These are phyloP conservation scores for Odobenus rosmarus DNA, from an alignment of 2,113 vertebrate genomes.

Conservation along the genomic window DNA sequence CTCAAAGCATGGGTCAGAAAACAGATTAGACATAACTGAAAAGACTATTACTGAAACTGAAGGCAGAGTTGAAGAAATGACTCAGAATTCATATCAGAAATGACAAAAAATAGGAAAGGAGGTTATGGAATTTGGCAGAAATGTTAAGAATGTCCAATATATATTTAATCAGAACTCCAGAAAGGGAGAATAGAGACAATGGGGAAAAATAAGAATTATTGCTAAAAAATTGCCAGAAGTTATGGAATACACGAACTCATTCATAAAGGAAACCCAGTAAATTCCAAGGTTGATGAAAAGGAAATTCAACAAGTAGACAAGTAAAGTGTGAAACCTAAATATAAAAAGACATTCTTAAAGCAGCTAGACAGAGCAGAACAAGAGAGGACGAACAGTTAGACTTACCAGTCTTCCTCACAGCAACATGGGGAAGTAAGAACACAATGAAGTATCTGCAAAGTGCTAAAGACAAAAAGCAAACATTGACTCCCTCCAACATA, in stretches of 20 bases:
- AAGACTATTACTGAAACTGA: conserved; percentile 28
- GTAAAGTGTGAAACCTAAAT: neutral
- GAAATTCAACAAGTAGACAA: neutral
- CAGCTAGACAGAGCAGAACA: neutral
- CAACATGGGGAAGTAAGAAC: neutral
- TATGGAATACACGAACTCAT: neutral
- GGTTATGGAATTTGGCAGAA: neutral
- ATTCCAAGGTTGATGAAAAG: neutral
- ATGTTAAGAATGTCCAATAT: neutral
- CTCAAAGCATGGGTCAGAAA: neutral
- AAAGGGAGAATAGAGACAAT: neutral
- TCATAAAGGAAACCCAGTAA: neutral
- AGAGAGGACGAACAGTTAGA: neutral
- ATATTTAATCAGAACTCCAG: neutral
- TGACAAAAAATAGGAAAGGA: neutral
- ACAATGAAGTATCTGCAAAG: neutral
- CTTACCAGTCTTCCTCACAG: neutral
- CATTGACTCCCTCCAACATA: neutral
- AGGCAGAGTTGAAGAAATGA: conserved; percentile 16
- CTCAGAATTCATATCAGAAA: neutral
- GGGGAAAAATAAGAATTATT: neutral
- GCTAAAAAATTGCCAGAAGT: neutral
- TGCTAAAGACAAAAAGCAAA: neutral
- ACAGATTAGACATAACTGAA: neutral
- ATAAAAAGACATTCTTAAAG: neutral